A percentile compares a stretch with the other conserved stretches of the same genome.
Conservation (phyloP, 2,113 vertebrate genomes). For the Pao palembangensis region DNA sequence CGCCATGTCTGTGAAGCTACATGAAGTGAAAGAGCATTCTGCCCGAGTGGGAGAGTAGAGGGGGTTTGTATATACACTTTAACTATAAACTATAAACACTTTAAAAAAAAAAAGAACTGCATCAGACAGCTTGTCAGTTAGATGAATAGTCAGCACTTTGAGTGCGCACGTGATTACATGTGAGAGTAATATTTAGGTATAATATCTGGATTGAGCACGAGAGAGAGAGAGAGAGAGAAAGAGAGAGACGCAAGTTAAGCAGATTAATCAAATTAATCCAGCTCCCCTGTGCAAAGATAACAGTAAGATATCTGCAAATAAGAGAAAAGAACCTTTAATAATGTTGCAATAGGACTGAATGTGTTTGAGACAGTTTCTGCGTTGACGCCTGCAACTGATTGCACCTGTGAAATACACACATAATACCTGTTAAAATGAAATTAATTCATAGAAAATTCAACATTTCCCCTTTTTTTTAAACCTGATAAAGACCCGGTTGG, state of each 20-base stretch:
- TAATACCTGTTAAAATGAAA: neutral
- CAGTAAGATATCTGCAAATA: neutral
- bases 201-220: slow-evolving; percentile 51
- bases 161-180: slow-evolving; percentile 4
- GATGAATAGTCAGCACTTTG: slow-evolving; percentile 34
- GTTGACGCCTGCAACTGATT: no score
- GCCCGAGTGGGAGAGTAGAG: neutral
- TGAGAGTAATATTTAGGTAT: slow-evolving; percentile 4
- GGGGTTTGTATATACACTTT: neutral
- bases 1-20: slow-evolving; percentile 23
- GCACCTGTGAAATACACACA: neutral
- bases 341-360: no score
- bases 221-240: neutral
- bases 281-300: neutral
- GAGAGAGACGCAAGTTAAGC: neutral
- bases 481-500: slow-evolving; percentile 3
- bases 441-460: neutral
- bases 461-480: slow-evolving; percentile 1
- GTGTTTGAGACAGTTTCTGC: no score
- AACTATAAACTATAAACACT: no score
- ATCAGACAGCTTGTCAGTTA: slow-evolving; percentile 56
- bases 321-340: no score
- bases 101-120: slow-evolving; percentile 18
- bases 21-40: slow-evolving; percentile 3
- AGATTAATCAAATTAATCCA: neutral